A percentile compares a stretch with the other conserved stretches of the same genome.
Evolutionary conservation across 2,888 invertebrate species (phyloP).

Genomic region (Agriopis leucophaearia): DNA sequence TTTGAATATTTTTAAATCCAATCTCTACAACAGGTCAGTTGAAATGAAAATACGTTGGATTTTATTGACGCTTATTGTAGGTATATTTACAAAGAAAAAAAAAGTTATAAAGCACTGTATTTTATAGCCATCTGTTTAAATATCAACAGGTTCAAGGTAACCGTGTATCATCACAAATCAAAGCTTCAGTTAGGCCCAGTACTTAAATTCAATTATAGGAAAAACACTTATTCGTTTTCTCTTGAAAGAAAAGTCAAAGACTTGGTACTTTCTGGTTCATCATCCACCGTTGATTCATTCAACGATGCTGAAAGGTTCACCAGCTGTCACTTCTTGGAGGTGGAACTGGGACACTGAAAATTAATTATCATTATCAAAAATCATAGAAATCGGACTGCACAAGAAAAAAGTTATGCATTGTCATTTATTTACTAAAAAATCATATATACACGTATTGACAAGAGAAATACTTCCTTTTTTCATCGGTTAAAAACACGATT

Average conservation of each 20-base stretch:
- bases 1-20: no score
- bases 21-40: no score
- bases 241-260: conserved; percentile 22
- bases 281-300: conserved; percentile 16
- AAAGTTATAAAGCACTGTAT: not conserved
- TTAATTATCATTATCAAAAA: conserved; percentile 5
- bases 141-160: not conserved
- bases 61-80: no score
- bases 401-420: no score
- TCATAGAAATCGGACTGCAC: no score
- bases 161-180: not conserved
- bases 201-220: not conserved
- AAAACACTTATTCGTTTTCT: conserved; percentile 20
- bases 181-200: not conserved
- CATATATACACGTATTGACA: no score
- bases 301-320: conserved; percentile 51
- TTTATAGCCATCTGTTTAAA: not conserved
- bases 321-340: conserved; percentile 78
- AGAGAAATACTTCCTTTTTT: no score
- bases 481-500: no score
- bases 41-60: no score
- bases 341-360: conserved; percentile 72
- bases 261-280: conserved; percentile 18
- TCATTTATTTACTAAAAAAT: no score
- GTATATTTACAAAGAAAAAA: not conserved